A percentile compares a stretch with the other conserved stretches of the same genome.
Evolutionary conservation across 2,888 invertebrate species (phyloP).

Genomic region (Ornithoptera alexandrae): DNA sequence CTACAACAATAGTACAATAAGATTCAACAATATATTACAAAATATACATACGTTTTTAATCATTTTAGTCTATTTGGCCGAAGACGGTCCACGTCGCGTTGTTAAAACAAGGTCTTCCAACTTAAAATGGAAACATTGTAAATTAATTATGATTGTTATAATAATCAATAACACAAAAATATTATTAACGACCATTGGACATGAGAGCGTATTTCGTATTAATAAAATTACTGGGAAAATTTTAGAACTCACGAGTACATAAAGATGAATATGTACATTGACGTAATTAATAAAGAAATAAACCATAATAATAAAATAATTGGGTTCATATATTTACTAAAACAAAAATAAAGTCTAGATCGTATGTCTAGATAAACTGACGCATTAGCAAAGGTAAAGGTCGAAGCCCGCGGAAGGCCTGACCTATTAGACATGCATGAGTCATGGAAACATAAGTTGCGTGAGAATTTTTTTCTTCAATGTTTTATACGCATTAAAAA

Average conservation of each 20-base stretch:
- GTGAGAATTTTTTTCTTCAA: neutral
- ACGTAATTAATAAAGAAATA: no score
- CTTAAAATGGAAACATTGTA: neutral
- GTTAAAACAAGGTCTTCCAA: slow-evolving; percentile 15
- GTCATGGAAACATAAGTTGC: slow-evolving; percentile 12
- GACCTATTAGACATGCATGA: slow-evolving; percentile 11
- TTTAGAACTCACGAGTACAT: neutral
- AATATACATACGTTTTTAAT: slow-evolving; percentile 62
- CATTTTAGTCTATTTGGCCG: slow-evolving; percentile 36
- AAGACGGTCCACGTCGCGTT: slow-evolving; percentile 30
- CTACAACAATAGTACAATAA: slow-evolving; percentile 62
- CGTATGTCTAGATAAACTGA: slow-evolving; percentile 1
- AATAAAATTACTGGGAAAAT: no score
- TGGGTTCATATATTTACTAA: neutral
- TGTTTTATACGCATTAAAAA: neutral
- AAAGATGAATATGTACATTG: neutral
- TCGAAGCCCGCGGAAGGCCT: slow-evolving; percentile 12
- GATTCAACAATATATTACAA: slow-evolving; percentile 72
- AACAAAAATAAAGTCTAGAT: slow-evolving; percentile 2
- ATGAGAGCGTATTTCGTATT: no score
- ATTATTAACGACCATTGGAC: no score
- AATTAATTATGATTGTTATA: neutral
- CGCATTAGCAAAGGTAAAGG: slow-evolving; percentile 15
- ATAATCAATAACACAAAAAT: neutral
- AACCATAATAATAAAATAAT: no score